Percentiles rank a stretch among this genome's conserved stretches.
These are phyloP conservation scores for Diplazon laetatorius DNA, from an alignment of 2,888 invertebrate species.

Conservation along the genomic window DNA sequence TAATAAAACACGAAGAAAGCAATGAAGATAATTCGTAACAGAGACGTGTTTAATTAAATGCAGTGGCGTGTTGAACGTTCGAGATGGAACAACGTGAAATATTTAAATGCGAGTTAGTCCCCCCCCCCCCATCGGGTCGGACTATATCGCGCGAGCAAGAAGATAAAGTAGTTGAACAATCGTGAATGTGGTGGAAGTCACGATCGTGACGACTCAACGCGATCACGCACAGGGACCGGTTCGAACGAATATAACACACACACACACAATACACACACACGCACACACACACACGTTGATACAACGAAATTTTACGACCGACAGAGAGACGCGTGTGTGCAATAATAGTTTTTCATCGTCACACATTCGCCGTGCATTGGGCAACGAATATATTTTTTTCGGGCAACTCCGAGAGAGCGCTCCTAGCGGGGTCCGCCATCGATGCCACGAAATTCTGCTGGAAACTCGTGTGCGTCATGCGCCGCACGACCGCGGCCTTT, in stretches of 20 bases:
- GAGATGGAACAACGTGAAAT: background rate
- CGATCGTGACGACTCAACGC: background rate
- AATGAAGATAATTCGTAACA: too few relatives aligned
- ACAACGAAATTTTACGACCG: background rate
- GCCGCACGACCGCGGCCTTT: slow-evolving; percentile 2
- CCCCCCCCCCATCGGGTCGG: too few relatives aligned
- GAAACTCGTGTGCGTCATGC: slow-evolving; percentile 10
- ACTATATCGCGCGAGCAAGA: background rate
- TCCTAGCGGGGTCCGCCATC: background rate
- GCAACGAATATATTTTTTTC: slow-evolving; percentile 70
- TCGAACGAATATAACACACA: background rate
- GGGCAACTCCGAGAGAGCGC: background rate
- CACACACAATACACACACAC: too few relatives aligned
- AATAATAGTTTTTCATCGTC: slow-evolving; percentile 25
- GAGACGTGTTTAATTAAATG: too few relatives aligned
- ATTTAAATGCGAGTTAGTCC: background rate
- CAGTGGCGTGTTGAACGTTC: too few relatives aligned
- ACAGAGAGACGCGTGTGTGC: slow-evolving; percentile 1
- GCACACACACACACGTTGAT: too few relatives aligned
- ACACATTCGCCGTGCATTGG: slow-evolving; percentile 67
- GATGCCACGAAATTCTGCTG: slow-evolving; percentile 6
- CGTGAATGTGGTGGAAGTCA: background rate
- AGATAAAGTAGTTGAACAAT: slow-evolving; percentile 24
- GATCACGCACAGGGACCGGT: background rate
- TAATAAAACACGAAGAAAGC: background rate